Percentiles rank a stretch among this genome's conserved stretches.
Evolutionary conservation across 2,888 invertebrate species (phyloP).

Genomic region (Limnephilus lunatus): DNA sequence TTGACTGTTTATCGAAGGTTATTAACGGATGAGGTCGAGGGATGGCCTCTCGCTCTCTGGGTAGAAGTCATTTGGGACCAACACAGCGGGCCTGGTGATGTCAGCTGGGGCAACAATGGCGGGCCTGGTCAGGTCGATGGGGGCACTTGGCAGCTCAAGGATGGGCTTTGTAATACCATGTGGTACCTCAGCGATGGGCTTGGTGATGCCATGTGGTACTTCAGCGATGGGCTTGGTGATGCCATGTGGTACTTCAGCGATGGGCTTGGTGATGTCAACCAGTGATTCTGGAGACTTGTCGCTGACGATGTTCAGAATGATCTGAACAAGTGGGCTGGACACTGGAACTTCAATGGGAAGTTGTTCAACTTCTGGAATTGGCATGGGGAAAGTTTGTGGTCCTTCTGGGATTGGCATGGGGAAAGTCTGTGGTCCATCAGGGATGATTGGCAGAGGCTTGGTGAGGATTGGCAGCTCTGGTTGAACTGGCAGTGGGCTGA

Average conservation of each 20-base stretch:
- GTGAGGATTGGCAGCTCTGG: slow-evolving; percentile 8
- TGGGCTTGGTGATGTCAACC: slow-evolving; percentile 5
- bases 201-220: neutral
- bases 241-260: neutral
- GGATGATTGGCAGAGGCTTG: neutral
- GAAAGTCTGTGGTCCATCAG: neutral
- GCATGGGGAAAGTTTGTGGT: no score
- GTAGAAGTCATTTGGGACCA: neutral
- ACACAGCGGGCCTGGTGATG: slow-evolving; percentile 20
- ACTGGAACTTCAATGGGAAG: neutral
- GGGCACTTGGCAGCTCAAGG: neutral
- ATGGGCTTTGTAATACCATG: neutral
- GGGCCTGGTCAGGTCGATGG: neutral
- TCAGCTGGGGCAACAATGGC: neutral
- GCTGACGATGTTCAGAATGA: slow-evolving; percentile 56
- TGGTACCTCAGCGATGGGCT: neutral
- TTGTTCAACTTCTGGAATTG: neutral
- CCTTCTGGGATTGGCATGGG: no score
- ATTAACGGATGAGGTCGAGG: slow-evolving; percentile 30
- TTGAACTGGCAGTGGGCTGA: slow-evolving; percentile 14
- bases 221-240: slow-evolving; percentile 11
- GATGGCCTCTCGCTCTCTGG: slow-evolving; percentile 16
- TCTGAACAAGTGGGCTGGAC: slow-evolving; percentile 54
- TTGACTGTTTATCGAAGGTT: neutral
- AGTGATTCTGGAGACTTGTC: slow-evolving; percentile 28